A percentile compares a stretch with the other conserved stretches of the same genome.
These are phyloP conservation scores for Hippocampus zosterae DNA, from an alignment of 2,113 vertebrate species.

Conservation along the genomic window DNA sequence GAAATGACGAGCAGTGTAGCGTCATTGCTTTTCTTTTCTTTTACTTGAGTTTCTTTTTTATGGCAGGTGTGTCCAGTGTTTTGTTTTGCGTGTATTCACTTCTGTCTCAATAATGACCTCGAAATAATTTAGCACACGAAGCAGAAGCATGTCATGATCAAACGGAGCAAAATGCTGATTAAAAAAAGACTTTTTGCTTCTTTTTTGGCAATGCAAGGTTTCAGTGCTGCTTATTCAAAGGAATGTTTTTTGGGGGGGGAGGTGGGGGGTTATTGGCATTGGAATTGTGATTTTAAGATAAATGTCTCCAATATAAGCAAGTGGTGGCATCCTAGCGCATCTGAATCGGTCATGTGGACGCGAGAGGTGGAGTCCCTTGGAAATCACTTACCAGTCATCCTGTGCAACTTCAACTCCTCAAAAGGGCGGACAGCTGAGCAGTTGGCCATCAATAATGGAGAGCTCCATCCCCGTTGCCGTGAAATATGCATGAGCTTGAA, in stretches of 20 bases:
- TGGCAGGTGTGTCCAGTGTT: slow-evolving; percentile 2
- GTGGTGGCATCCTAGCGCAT: no score
- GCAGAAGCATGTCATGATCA: neutral
- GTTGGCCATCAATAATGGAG: slow-evolving; percentile 51
- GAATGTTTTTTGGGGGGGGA: no score
- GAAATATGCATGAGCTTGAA: slow-evolving; percentile 54
- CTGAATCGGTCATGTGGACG: neutral
- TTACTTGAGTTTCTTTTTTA: neutral
- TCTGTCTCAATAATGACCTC: slow-evolving; percentile 12
- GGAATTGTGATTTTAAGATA: neutral
- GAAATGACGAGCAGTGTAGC: neutral
- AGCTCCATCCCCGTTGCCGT: slow-evolving; percentile 32
- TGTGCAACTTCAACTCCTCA: slow-evolving; percentile 33
- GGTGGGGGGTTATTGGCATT: no score
- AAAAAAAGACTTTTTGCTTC: slow-evolving; percentile 15
- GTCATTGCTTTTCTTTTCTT: neutral
- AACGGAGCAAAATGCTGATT: slow-evolving; percentile 32
- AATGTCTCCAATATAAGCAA: neutral
- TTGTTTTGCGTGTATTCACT: slow-evolving; percentile 16
- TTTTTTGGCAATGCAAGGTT: neutral
- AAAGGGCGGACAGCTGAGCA: slow-evolving; percentile 24
- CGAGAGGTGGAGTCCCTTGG: slow-evolving; percentile 21
- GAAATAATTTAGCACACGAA: slow-evolving; percentile 38
- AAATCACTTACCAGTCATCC: slow-evolving; percentile 38
- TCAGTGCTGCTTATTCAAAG: no score